Conservation (phyloP, 2,888 invertebrate species). For the Lasius platythorax region DNA sequence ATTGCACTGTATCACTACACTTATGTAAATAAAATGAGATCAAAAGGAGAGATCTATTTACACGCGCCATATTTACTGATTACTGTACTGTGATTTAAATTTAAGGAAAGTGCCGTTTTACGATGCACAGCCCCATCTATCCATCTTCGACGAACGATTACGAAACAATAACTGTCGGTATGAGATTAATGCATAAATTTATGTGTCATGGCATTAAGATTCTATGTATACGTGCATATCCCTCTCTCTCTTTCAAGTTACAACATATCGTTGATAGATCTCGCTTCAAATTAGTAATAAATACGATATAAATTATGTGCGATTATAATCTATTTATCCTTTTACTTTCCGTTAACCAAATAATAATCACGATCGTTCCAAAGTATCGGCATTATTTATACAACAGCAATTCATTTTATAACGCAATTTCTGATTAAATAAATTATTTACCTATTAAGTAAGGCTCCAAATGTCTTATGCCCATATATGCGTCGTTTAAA, state of each 20-base stretch:
- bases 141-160: not conserved
- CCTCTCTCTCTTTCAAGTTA: no score
- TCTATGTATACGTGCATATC: no score
- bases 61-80: not conserved
- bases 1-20: not conserved
- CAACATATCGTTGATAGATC: not conserved
- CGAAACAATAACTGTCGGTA: not conserved
- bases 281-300: not conserved
- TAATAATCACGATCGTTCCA: not conserved
- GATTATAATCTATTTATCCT: not conserved
- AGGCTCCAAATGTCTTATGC: not conserved
- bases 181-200: not conserved
- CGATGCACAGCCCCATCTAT: slow-evolving; percentile 50
- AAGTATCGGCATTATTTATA: not conserved
- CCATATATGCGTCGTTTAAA: not conserved
- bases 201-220: no score
- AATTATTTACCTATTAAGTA: not conserved
- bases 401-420: not conserved
- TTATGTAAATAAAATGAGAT: not conserved
- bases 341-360: not conserved
- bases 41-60: not conserved
- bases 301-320: not conserved
- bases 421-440: not conserved
- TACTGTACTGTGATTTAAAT: not conserved
- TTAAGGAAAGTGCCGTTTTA: not conserved